Conservation (phyloP, 1,140 invertebrate species). For the Planococcus citri region DNA sequence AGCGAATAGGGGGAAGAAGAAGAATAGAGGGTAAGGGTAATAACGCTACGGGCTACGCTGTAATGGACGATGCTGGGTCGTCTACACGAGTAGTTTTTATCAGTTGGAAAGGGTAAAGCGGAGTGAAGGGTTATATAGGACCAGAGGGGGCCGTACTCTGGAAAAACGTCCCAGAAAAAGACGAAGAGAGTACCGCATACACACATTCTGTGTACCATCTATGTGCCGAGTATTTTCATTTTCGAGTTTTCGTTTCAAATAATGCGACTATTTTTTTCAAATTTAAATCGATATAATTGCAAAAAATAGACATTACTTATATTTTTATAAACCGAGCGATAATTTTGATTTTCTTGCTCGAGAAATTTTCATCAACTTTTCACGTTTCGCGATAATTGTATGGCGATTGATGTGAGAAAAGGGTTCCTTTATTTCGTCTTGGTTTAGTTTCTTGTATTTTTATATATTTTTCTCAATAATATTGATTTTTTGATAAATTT, state of each 20-base stretch:
- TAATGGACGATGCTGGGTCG: constrained; percentile 10
- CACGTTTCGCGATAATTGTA: no score
- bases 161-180: constrained; percentile 12
- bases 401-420: no score
- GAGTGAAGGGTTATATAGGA: not conserved
- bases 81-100: constrained; percentile 5
- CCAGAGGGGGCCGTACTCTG: not conserved
- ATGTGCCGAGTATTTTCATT: not conserved
- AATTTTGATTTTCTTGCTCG: no score
- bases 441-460: no score
- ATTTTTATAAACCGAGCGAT: no score
- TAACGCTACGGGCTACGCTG: not conserved
- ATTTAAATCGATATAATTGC: no score
- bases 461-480: no score
- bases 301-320: no score
- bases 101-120: not conserved
- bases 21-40: not conserved
- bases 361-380: no score
- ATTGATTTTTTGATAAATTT: no score
- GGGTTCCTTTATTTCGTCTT: no score
- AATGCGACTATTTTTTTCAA: no score
- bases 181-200: not conserved
- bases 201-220: not conserved
- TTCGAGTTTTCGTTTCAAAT: not conserved
- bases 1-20: not conserved